Evolutionary conservation across 1,140 invertebrate genomes (phyloP), one percentile per base, ranked within the genome.

Genomic region (Drosophila ambigua): DNA sequence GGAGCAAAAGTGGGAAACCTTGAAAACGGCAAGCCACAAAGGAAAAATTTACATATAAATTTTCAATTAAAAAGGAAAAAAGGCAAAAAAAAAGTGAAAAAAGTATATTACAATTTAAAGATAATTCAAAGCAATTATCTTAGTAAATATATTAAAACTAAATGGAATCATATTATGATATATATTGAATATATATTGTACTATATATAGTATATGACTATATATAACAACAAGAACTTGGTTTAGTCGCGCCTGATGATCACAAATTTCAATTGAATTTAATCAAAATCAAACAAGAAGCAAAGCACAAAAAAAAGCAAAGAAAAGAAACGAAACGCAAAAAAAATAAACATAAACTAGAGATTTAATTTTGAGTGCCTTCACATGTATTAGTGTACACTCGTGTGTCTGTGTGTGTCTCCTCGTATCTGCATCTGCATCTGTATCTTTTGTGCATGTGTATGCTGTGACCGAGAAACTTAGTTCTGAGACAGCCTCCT

Each of bases 231-330:
- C 64, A 74, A 61, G 46, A 28, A 59, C 31, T 46, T 13, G 43
- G 26, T 35, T 77, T 71, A 54, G 54, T 71, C 74, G 44, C 74
- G 15, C 74, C 74, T 74, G 74, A 81, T 85, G 67, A 82, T 73
- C 72, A 88, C 79, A 83, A 72, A 67, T 83, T 90, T 91, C 88
- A 91, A 91, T 91, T 91, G 90, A 78, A 91, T 91, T 91, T 88
- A 91, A 91, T 91, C 79, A 90, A 91, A 87, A 91, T 57, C 74
- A 74, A 87, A 76, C 72, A 76, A 83, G 79, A 76, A 63, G 57
- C 46, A 73, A 77, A 64, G 41, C 39, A 44, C 59, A 43, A 52
- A 75, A 79, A 79, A 50, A 54, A 39, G 24, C 55, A 72, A 67
- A 72, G 57, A 62, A 72, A 71, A 59, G 52, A 16, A 69, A 68